A percentile compares a stretch with the other conserved stretches of the same genome.
Conservation (phyloP, 2,113 vertebrate genomes). For the Beaufortia kweichowensis region DNA sequence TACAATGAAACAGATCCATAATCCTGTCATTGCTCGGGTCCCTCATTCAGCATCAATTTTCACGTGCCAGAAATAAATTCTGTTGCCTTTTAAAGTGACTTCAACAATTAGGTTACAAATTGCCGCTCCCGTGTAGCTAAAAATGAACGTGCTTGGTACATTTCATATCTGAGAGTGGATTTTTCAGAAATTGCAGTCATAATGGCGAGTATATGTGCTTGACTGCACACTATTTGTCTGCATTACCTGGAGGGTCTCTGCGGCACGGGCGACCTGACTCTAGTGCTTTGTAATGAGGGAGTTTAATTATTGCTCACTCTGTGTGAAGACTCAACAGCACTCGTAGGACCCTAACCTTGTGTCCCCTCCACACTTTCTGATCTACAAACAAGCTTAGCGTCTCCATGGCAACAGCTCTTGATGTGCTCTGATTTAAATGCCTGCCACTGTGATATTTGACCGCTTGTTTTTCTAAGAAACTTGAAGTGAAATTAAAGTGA, state of each 20-base stretch:
- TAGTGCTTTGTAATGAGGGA: slow-evolving; percentile 68
- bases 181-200: slow-evolving; percentile 21
- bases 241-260: slow-evolving; percentile 54
- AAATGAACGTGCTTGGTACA: slow-evolving; percentile 9
- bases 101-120: slow-evolving; percentile 30
- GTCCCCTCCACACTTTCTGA: slow-evolving; percentile 27
- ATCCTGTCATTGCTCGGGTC: background rate
- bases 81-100: background rate
- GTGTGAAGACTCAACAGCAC: slow-evolving; percentile 53
- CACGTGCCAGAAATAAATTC: background rate
- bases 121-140: background rate
- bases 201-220: slow-evolving; percentile 21
- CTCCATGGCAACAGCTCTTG: slow-evolving; percentile 47
- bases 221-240: slow-evolving; percentile 50
- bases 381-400: slow-evolving; percentile 44
- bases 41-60: slow-evolving; percentile 1
- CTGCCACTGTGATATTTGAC: slow-evolving; percentile 28
- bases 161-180: slow-evolving; percentile 25
- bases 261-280: slow-evolving; percentile 60
- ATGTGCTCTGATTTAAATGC: slow-evolving; percentile 22
- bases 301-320: slow-evolving; percentile 73
- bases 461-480: slow-evolving; percentile 8
- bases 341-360: slow-evolving; percentile 40
- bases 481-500: slow-evolving; percentile 21
- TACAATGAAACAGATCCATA: background rate